Percentiles rank a stretch among this genome's conserved stretches.
Conservation (phyloP, 2,797 vertebrate genomes). For the Lutjanus argentimaculatus region DNA sequence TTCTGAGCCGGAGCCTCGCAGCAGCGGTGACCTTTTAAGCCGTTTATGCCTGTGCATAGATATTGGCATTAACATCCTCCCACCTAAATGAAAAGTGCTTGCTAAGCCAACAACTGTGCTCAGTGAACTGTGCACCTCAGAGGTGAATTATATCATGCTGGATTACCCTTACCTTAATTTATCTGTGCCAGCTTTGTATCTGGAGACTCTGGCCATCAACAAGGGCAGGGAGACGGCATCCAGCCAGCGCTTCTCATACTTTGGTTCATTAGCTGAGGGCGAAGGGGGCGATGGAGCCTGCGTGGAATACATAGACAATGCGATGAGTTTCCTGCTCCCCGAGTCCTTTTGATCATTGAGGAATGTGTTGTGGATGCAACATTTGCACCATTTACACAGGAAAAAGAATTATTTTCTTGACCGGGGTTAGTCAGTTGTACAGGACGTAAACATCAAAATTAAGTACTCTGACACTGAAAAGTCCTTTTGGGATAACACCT, state of each 20-base stretch:
- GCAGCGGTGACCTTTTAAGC: slow-evolving; percentile 80
- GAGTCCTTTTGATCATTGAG: slow-evolving; percentile 37
- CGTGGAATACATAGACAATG: slow-evolving; percentile 82
- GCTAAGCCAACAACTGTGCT: slow-evolving; percentile 76
- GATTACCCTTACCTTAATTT: slow-evolving; percentile 93
- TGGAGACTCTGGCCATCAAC: slow-evolving; percentile 94
- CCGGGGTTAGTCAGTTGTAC: slow-evolving; percentile 4
- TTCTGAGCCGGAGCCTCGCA: slow-evolving; percentile 32
- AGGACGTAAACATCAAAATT: slow-evolving; percentile 5
- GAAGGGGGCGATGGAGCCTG: slow-evolving; percentile 92
- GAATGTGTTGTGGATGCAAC: slow-evolving; percentile 33
- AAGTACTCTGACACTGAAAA: not conserved
- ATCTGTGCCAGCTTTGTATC: slow-evolving; percentile 91
- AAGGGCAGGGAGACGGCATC: slow-evolving; percentile 91
- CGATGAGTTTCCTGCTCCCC: slow-evolving; percentile 46
- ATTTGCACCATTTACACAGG: slow-evolving; percentile 30
- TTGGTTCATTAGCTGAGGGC: slow-evolving; percentile 92
- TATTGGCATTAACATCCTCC: slow-evolving; percentile 80
- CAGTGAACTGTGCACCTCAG: slow-evolving; percentile 63
- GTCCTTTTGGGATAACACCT: no score
- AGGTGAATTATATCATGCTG: slow-evolving; percentile 74
- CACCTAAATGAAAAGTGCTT: slow-evolving; percentile 74
- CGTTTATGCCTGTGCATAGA: slow-evolving; percentile 84
- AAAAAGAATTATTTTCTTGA: slow-evolving; percentile 23
- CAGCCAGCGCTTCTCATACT: slow-evolving; percentile 96